These are phyloP conservation scores for Adoxophyes honmai DNA, from an alignment of 1,140 invertebrate genomes.

Conservation along the genomic window DNA sequence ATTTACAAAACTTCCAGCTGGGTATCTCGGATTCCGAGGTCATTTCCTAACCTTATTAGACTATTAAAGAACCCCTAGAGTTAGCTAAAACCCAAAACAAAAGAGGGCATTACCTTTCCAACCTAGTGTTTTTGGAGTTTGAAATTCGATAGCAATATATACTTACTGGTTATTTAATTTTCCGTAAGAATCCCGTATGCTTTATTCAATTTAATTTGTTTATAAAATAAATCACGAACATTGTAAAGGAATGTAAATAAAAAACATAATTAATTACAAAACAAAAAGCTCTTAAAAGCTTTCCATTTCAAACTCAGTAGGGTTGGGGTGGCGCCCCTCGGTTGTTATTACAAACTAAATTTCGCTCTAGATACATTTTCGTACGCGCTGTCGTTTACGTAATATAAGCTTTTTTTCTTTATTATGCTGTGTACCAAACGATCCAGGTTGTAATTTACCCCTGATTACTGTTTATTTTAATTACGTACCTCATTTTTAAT, in stretches of 20 bases:
- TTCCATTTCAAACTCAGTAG: conserved; percentile 64
- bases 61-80: too few relatives aligned
- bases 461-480: not conserved
- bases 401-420: not conserved
- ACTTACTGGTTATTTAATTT: too few relatives aligned
- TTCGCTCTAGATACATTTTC: conserved; percentile 31
- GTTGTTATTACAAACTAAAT: conserved; percentile 61
- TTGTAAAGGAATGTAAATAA: conserved; percentile 35
- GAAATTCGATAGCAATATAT: too few relatives aligned
- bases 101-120: too few relatives aligned
- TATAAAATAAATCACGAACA: conserved; percentile 12
- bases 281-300: conserved; percentile 74
- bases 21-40: too few relatives aligned
- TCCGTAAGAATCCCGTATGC: not conserved
- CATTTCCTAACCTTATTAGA: too few relatives aligned
- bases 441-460: too few relatives aligned
- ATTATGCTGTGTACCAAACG: too few relatives aligned
- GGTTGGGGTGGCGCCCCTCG: conserved; percentile 65
- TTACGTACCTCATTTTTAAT: too few relatives aligned
- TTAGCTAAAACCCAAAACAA: too few relatives aligned
- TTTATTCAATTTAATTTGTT: conserved; percentile 16
- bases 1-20: too few relatives aligned
- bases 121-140: too few relatives aligned
- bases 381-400: conserved; percentile 11
- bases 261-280: conserved; percentile 69